Evolutionary conservation across 2,113 vertebrate species (phyloP), one percentile per base, ranked within the genome.

Genomic region (Centropus bengalensis): DNA sequence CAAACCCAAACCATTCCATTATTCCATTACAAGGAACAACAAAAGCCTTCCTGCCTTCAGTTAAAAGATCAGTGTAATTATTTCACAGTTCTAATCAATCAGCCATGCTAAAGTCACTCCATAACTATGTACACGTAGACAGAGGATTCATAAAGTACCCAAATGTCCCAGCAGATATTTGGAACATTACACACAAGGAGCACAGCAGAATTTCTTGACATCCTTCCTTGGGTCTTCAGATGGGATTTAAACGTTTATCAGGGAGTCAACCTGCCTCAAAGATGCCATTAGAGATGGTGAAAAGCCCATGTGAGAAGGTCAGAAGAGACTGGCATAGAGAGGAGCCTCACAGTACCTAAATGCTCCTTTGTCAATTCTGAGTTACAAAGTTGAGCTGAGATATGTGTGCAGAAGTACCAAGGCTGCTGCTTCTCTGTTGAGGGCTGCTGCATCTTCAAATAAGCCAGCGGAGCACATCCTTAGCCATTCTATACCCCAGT

Each of bases 101-200:
- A n/a, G 30, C 45, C 47, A 9, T 10, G 17, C 22, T n/a, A 2
- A 69, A 82, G 38, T 28, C 32, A 5, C 13, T 7, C 9, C 51
- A 15, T 16, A 63, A 36, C 13, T 32, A 18, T 0, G 2, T 6
- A 10, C 0, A 8, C 20, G 0, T 1, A 26, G 22, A 86, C 15
- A 68, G 3, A 30, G 8, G 8, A 64, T 1, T 1, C 64, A 36
- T 27, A 47, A 54, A 8, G 26, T 30, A 63, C 33, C 19, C 42
- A 66, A 77, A 54, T 0, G 0, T 20, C 32, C 59, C 14, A 76
- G 24, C 8, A 49, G 38, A 16, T 6, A 40, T 24, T 7, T 49
- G 69, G 60, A 74, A 83, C 1, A 3, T 6, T 45, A 26, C 8
- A 22, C 10, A 14, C 12, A 47, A 11, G 24, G 16, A 75, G 4